Conservation (phyloP, 2,113 vertebrate species). For the Lontra canadensis region DNA sequence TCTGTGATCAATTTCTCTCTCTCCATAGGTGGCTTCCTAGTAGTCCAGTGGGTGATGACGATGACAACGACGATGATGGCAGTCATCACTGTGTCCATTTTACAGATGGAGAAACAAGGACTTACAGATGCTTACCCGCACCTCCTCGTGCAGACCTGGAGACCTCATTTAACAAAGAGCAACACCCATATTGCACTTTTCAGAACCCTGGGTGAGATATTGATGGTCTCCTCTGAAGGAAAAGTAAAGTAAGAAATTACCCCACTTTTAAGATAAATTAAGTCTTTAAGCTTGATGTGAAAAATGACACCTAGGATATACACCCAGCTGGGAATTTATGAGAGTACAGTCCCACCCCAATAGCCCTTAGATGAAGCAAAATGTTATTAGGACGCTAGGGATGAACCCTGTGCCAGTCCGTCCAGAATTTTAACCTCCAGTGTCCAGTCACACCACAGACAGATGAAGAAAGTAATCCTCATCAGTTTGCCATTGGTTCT, state of each 20-base stretch:
- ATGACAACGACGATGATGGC: rapidly evolving
- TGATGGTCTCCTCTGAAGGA: constrained; percentile 74
- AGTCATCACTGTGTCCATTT: neutral
- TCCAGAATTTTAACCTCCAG: neutral
- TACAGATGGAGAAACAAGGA: neutral
- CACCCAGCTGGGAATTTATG: constrained; percentile 47
- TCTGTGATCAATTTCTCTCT: neutral
- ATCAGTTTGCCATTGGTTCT: neutral
- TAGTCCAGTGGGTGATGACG: neutral
- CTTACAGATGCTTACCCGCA: neutral
- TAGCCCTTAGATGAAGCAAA: neutral
- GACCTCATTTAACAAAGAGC: neutral
- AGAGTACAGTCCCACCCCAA: neutral
- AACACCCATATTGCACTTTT: constrained; percentile 62
- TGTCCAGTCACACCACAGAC: neutral
- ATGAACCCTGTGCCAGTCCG: neutral
- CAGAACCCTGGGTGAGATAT: constrained; percentile 66
- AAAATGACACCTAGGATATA: constrained; percentile 61
- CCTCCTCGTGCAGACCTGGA: neutral
- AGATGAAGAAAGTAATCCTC: neutral
- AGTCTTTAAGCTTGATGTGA: constrained; percentile 63
- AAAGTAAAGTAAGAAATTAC: constrained; percentile 68
- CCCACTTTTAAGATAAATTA: constrained; percentile 47
- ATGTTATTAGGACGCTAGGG: neutral
- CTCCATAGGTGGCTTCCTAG: no score